Evolutionary conservation across 2,888 invertebrate species (phyloP).

Genomic region (Glaucopsyche alexis): DNA sequence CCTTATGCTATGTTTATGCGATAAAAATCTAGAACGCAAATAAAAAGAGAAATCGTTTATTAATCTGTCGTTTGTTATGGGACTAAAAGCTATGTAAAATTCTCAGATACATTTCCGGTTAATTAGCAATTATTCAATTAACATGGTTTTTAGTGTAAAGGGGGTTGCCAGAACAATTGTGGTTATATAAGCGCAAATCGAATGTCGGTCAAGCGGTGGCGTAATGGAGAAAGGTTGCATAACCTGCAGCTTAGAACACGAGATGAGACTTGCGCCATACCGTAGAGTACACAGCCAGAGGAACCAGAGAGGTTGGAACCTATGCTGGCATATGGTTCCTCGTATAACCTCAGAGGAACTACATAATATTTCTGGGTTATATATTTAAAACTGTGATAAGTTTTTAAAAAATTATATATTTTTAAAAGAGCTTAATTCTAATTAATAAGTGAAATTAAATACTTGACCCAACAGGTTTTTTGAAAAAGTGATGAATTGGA

Average conservation of each 20-base stretch:
- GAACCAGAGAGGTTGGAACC: constrained; percentile 17
- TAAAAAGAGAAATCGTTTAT: constrained; percentile 24
- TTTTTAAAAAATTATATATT: too few relatives aligned
- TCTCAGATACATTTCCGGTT: constrained; percentile 25
- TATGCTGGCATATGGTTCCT: neutral
- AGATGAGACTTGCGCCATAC: constrained; percentile 69
- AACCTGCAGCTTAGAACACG: constrained; percentile 62
- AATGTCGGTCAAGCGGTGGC: constrained; percentile 73
- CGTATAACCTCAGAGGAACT: too few relatives aligned
- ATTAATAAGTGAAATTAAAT: too few relatives aligned
- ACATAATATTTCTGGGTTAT: too few relatives aligned
- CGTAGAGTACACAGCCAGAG: constrained; percentile 46
- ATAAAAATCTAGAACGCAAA: neutral
- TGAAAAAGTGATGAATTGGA: neutral
- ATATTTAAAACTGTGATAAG: too few relatives aligned
- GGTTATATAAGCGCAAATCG: constrained; percentile 58
- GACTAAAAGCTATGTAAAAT: constrained; percentile 6
- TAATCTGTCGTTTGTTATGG: constrained; percentile 25
- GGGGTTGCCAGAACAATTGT: constrained; percentile 38
- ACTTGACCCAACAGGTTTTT: neutral
- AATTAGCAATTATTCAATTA: constrained; percentile 34
- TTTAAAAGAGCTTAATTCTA: too few relatives aligned
- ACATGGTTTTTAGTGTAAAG: constrained; percentile 37
- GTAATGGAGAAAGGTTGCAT: constrained; percentile 77
- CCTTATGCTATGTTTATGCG: neutral